Evolutionary conservation across 2,113 vertebrate genomes (phyloP).

Genomic region (Calypte anna): DNA sequence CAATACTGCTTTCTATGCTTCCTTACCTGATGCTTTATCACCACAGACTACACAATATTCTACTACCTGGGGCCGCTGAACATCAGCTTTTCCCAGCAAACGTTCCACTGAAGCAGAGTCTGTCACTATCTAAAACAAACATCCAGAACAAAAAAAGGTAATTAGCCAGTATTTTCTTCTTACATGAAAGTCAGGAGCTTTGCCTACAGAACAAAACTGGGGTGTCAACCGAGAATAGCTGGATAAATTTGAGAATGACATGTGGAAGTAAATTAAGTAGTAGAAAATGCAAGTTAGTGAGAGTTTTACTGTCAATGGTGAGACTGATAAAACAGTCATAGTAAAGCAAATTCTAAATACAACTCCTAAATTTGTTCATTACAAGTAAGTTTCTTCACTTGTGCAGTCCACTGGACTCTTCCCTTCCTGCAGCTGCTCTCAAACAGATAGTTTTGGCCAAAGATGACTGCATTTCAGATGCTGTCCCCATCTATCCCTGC

Average conservation of each 20-base stretch:
- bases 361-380: not conserved
- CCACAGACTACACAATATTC: slow-evolving; percentile 98
- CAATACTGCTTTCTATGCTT: not conserved
- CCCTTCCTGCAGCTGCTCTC: not conserved
- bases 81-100: slow-evolving; percentile 90
- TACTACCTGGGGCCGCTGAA: slow-evolving; percentile 89
- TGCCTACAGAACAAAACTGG: not conserved
- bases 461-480: not conserved
- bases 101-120: slow-evolving; percentile 94
- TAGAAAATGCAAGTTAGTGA: not conserved
- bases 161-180: not conserved
- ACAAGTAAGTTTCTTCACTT: not conserved
- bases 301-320: not conserved
- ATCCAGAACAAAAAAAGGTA: not conserved
- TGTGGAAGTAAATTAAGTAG: not conserved
- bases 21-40: slow-evolving; percentile 96
- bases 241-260: not conserved
- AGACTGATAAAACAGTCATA: not conserved
- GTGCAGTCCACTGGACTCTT: not conserved
- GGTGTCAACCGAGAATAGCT: not conserved
- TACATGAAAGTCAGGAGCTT: not conserved
- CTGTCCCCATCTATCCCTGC: not conserved
- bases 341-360: not conserved
- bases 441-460: not conserved
- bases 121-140: slow-evolving; percentile 89